Evolutionary conservation across 1,140 invertebrate species (phyloP), one percentile per base, ranked within the genome.

Genomic region (Hyles vespertilio): DNA sequence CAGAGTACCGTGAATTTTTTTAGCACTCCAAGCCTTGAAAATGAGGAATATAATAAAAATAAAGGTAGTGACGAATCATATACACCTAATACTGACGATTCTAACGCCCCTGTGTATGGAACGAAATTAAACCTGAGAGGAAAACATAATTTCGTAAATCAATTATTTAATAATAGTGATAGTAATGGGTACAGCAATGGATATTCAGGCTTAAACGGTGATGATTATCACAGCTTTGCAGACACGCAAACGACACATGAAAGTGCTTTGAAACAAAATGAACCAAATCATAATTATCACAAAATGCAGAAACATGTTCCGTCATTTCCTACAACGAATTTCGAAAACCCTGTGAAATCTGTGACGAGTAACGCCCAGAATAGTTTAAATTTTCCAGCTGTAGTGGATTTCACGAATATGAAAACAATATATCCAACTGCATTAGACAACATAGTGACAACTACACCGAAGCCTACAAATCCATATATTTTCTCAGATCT

Each of bases 391-490:
- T 85, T 79, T 74, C 79, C 74, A 9, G 84, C 65, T 71, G 76
- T 87, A 4, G 60, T 85, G 40, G 85, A 88, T 67, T 88, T 87
- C 61, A 87, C 82, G 2, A 79, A 76, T 47, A 49, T 72, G 43
- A 80, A 81, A 51, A 70, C 72, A 54, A 72, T 70, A 56, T 79
- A 81, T 68, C 77, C 70, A 3, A 72, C 66, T 47, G 76, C 73
- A 59, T 53, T 80, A 10, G 75, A 84, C 40, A 74, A 80, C 78
- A 57, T 76, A 68, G 59, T 57, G 63, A 53, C 63, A 63, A 53
- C 49, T 53, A 58, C 51, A 32, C 12, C 11, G 8, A 7, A 58
- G 10, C 11, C 4, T 3, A 40, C 64, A 65, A 56, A 65, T 63
- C n/a, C 40, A 59, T 1, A 58, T 62, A 12, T 11, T 54, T 44